These are phyloP conservation scores for Urophycis tenuis DNA, from an alignment of 2,797 vertebrate genomes.

Conservation along the genomic window DNA sequence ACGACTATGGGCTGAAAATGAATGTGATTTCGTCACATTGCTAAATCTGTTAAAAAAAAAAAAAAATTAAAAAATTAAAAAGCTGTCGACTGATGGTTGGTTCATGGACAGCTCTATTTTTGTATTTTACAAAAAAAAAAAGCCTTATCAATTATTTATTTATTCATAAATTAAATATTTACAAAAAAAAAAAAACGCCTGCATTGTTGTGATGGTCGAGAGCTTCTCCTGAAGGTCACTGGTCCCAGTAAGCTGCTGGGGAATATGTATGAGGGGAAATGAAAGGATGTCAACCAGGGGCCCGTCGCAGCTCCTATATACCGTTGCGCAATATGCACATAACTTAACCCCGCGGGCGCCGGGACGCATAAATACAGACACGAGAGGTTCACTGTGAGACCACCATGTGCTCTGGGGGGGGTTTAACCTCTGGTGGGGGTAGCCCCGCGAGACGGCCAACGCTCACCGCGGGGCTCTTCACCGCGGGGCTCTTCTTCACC, in stretches of 20 bases:
- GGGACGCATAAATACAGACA: conserved; percentile 11
- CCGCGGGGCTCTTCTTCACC: neutral
- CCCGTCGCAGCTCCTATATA: neutral
- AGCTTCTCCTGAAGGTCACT: neutral
- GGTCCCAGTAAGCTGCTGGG: neutral
- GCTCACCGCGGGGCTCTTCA: neutral
- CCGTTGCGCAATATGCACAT: conserved; percentile 11
- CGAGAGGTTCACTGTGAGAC: neutral
- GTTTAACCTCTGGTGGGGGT: conserved; percentile 20
- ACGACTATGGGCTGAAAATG: too few relatives aligned
- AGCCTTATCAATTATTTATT: too few relatives aligned
- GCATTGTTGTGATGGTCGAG: neutral
- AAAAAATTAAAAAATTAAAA: too few relatives aligned
- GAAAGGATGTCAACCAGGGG: neutral
- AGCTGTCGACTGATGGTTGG: too few relatives aligned
- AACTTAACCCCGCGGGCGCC: conserved; percentile 18
- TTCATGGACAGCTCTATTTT: neutral
- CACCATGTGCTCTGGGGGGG: neutral
- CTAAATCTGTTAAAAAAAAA: too few relatives aligned
- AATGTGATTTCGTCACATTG: too few relatives aligned
- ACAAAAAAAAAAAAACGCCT: neutral
- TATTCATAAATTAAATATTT: neutral
- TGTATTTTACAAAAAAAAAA: neutral
- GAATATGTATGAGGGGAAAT: neutral
- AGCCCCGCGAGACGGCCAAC: conserved; percentile 27